Conservation (phyloP, 2,888 invertebrate species). For the Tuberolachnus salignus region DNA sequence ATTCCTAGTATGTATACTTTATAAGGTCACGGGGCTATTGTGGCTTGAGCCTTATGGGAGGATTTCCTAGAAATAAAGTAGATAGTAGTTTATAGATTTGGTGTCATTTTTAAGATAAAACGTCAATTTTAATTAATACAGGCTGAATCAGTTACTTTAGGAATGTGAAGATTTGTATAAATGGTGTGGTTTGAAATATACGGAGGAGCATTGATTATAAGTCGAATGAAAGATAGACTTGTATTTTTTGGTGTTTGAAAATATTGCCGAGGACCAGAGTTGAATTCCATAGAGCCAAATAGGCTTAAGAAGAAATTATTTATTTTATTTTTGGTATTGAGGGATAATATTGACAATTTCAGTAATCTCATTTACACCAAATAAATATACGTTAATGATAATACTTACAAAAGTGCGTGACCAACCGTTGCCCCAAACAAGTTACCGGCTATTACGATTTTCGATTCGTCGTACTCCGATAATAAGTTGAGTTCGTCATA, state of each 20-base stretch:
- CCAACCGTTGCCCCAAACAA: too few species aligned
- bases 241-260: neutral
- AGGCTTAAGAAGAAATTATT: neutral
- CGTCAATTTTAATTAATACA: neutral
- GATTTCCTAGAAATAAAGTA: neutral
- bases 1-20: neutral
- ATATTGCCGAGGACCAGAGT: neutral
- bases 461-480: too few species aligned
- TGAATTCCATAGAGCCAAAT: neutral
- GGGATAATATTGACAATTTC: too few species aligned
- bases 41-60: neutral
- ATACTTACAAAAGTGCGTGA: too few species aligned
- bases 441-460: too few species aligned
- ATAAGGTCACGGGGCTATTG: neutral
- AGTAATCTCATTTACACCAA: too few species aligned
- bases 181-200: neutral
- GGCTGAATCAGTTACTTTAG: neutral
- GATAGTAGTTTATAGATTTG: neutral
- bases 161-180: neutral
- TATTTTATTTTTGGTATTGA: neutral
- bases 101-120: neutral
- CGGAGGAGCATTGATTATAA: neutral
- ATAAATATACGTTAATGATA: too few species aligned
- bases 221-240: neutral
- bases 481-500: too few species aligned